A percentile compares a stretch with the other conserved stretches of the same genome.
Evolutionary conservation across 2,797 vertebrate genomes (phyloP).

Genomic region (Perodicticus potto): DNA sequence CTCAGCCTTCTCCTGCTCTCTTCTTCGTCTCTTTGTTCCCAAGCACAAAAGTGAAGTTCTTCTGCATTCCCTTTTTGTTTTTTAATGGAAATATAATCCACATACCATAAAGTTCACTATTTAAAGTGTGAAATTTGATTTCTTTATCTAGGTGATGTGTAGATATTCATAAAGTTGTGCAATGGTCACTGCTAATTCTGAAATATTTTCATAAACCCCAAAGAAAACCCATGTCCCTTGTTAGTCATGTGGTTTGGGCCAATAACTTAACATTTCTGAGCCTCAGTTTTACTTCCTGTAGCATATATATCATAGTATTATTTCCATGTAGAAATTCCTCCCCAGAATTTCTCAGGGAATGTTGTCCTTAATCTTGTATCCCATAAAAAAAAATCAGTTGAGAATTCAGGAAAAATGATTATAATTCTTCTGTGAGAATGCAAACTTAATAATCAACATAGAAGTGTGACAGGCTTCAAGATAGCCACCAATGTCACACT

Average conservation of each 20-base stretch:
- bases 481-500: neutral
- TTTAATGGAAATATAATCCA: slow-evolving; percentile 10
- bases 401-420: slow-evolving; percentile 30
- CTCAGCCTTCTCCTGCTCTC: neutral
- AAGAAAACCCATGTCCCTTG: neutral
- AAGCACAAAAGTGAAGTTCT: slow-evolving; percentile 19
- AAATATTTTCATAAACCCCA: neutral
- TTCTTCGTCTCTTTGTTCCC: neutral
- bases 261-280: neutral
- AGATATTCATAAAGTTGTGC: neutral
- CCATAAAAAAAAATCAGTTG: neutral
- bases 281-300: slow-evolving; percentile 4
- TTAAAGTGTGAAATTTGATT: neutral
- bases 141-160: neutral
- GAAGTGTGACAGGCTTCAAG: neutral
- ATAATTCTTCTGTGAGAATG: neutral
- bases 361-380: slow-evolving; percentile 24
- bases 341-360: slow-evolving; percentile 41
- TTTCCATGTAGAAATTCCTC: slow-evolving; percentile 30
- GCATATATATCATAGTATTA: neutral
- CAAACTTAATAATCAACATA: neutral
- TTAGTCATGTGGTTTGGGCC: neutral
- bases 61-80: neutral
- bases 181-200: neutral
- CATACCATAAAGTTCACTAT: neutral